Evolutionary conservation across 2,888 invertebrate species (phyloP).

Genomic region (Microchrysa polita): DNA sequence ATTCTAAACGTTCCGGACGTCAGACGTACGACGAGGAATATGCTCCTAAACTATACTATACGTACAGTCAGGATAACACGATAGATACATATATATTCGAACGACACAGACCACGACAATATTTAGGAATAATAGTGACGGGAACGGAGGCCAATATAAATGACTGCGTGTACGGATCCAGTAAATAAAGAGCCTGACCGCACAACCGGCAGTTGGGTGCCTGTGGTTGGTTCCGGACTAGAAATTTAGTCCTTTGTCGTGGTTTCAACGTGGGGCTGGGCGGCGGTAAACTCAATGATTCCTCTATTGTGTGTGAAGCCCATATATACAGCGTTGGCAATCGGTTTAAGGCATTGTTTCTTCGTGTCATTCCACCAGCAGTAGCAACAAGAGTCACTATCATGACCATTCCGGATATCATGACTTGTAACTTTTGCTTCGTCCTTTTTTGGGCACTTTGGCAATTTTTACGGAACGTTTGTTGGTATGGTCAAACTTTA

Average conservation of each 20-base stretch:
- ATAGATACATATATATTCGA: too few relatives aligned
- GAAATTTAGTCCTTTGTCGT: slow-evolving; percentile 15
- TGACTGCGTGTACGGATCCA: slow-evolving; percentile 33
- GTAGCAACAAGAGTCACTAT: too few relatives aligned
- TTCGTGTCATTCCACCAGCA: slow-evolving; percentile 17
- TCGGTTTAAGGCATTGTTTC: background rate
- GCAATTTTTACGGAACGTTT: background rate
- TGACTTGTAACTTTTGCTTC: slow-evolving; percentile 36
- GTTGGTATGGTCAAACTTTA: background rate
- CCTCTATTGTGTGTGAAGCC: background rate
- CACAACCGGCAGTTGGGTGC: slow-evolving; percentile 1
- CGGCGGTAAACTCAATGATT: background rate
- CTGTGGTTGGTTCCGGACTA: slow-evolving; percentile 12
- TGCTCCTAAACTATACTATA: slow-evolving; percentile 20
- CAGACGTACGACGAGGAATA: background rate
- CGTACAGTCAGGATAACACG: too few relatives aligned
- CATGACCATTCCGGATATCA: slow-evolving; percentile 31
- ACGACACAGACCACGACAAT: background rate
- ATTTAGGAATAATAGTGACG: too few relatives aligned
- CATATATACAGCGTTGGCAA: background rate
- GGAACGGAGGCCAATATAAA: slow-evolving; percentile 16
- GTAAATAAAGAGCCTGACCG: slow-evolving; percentile 30
- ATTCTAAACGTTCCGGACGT: slow-evolving; percentile 26
- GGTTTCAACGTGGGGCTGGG: slow-evolving; percentile 9
- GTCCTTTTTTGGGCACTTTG: slow-evolving; percentile 1